Conservation (phyloP, 1,140 invertebrate genomes). For the Antheraea pernyi region DNA sequence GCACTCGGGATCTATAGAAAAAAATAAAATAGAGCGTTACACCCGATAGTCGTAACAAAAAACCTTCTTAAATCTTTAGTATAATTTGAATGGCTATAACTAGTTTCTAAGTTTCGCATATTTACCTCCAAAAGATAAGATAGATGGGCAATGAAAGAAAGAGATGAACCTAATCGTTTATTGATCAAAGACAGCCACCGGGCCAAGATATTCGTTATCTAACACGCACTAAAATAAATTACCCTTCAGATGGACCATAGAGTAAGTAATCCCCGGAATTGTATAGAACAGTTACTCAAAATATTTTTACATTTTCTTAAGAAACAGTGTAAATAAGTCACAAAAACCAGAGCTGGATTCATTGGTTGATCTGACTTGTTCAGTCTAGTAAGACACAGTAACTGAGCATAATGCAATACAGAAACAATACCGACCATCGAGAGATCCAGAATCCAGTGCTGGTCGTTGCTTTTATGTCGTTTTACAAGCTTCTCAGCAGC, state of each 20-base stretch:
- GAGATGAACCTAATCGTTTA: not conserved
- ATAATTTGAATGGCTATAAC: too few relatives aligned
- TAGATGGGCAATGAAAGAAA: not conserved
- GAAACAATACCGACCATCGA: too few relatives aligned
- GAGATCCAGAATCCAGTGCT: too few relatives aligned
- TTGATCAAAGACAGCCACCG: not conserved
- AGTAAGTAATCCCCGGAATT: not conserved
- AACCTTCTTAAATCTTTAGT: too few relatives aligned
- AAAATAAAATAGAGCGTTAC: too few relatives aligned
- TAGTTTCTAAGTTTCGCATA: not conserved
- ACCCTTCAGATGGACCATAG: constrained; percentile 9
- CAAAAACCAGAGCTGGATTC: not conserved
- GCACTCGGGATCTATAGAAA: too few relatives aligned
- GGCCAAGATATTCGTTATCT: constrained; percentile 1
- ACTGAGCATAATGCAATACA: too few relatives aligned
- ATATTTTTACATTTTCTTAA: not conserved
- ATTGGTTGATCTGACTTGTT: too few relatives aligned
- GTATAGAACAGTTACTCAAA: not conserved
- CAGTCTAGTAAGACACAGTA: too few relatives aligned
- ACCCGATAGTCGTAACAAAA: too few relatives aligned
- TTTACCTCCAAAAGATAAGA: not conserved
- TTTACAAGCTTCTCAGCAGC: too few relatives aligned
- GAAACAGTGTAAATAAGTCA: not conserved
- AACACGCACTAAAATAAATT: constrained; percentile 13
- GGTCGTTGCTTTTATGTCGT: too few relatives aligned